Percentiles rank a stretch among this genome's conserved stretches.
Evolutionary conservation across 2,113 vertebrate genomes (phyloP).

Genomic region (Stigmatopora argus): DNA sequence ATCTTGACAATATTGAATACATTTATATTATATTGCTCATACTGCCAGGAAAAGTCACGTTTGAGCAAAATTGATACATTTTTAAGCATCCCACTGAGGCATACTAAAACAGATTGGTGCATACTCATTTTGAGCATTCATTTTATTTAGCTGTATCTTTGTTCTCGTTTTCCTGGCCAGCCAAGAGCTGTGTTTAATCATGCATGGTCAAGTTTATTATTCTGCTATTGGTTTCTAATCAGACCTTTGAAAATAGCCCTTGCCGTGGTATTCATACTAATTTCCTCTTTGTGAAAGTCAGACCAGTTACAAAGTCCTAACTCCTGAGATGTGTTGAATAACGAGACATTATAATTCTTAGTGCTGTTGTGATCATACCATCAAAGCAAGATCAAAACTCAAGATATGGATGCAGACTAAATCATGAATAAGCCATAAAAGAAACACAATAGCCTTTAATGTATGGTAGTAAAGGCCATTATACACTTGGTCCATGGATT

Average conservation of each 20-base stretch:
- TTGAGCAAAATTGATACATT: background rate
- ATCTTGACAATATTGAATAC: background rate
- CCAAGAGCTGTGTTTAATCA: slow-evolving; percentile 11
- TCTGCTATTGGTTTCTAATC: slow-evolving; percentile 23
- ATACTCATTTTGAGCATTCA: background rate
- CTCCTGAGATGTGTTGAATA: slow-evolving; percentile 23
- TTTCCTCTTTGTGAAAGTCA: slow-evolving; percentile 32
- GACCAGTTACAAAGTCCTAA: slow-evolving; percentile 10
- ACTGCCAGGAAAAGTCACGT: slow-evolving; percentile 1
- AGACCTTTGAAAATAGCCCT: slow-evolving; percentile 19
- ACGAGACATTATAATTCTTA: slow-evolving; percentile 1
- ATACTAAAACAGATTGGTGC: background rate
- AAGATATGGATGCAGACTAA: slow-evolving; percentile 38
- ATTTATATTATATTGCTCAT: background rate
- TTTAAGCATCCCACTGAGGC: background rate
- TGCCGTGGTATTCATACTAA: slow-evolving; percentile 36
- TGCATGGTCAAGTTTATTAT: slow-evolving; percentile 14
- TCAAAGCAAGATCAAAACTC: no score
- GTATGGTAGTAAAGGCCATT: slow-evolving; percentile 21
- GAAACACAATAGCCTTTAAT: slow-evolving; percentile 33
- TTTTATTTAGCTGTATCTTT: slow-evolving; percentile 26
- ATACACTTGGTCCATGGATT: slow-evolving; percentile 4
- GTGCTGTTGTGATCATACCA: background rate
- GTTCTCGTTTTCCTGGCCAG: slow-evolving; percentile 14
- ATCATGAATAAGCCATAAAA: slow-evolving; percentile 37